phyloP scores from a whole-genome alignment of 2,888 invertebrate species.

The Hirtodrosophila confusa region DNA sequence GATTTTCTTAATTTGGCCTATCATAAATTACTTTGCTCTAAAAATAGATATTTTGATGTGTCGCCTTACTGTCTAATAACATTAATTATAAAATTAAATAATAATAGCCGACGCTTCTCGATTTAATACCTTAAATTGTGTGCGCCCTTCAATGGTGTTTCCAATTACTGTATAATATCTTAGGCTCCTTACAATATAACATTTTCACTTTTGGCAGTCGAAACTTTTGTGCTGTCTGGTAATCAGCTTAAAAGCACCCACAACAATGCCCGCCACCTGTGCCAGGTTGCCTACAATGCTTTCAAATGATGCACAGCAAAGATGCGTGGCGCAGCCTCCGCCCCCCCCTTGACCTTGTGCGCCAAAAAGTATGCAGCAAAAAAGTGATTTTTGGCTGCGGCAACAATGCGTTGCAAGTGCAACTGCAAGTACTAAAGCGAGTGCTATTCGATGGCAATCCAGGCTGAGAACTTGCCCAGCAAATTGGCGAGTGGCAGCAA shows the following conservation, averaged over 20 bases:
- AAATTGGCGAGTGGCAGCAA: slow-evolving; percentile 23
- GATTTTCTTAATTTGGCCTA: too few relatives aligned
- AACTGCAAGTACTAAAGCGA: slow-evolving; percentile 1
- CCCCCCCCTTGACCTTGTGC: not conserved
- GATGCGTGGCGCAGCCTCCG: not conserved
- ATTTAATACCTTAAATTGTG: not conserved
- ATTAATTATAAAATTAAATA: too few relatives aligned
- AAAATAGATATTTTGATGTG: too few relatives aligned
- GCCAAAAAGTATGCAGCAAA: not conserved
- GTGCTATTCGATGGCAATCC: slow-evolving; percentile 61
- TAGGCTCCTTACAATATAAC: slow-evolving; percentile 1
- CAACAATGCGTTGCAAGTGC: slow-evolving; percentile 19
- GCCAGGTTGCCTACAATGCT: slow-evolving; percentile 1
- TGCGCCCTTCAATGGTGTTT: not conserved
- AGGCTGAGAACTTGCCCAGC: slow-evolving; percentile 43
- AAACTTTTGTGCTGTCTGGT: slow-evolving; percentile 2
- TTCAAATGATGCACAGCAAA: not conserved
- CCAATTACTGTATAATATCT: not conserved
- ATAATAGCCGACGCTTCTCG: too few relatives aligned
- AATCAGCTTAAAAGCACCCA: slow-evolving; percentile 21
- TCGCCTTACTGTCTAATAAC: too few relatives aligned
- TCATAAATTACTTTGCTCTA: too few relatives aligned
- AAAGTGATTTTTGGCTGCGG: slow-evolving; percentile 5
- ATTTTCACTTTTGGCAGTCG: slow-evolving; percentile 13
- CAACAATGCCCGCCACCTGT: not conserved